phyloP scores from a whole-genome alignment of 2,113 vertebrate genomes.

The Coregonus clupeaformis region DNA sequence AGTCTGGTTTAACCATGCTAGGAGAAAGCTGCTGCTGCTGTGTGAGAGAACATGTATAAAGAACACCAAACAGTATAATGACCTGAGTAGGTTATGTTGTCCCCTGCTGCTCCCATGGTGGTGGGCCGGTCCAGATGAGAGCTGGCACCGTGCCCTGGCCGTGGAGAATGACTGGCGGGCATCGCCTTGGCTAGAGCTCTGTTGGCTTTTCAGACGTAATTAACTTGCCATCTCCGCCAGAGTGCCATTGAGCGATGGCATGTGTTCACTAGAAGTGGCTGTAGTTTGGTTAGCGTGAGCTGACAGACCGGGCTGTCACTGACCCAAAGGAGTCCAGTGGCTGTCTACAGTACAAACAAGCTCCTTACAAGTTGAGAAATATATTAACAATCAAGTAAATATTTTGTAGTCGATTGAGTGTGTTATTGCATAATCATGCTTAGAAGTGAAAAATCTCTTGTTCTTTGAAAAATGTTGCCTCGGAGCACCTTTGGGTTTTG shows the following conservation, averaged over 20 bases:
- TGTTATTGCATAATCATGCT: constrained; percentile 32
- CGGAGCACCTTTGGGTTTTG: not conserved
- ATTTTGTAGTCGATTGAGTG: constrained; percentile 5
- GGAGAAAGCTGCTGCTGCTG: not conserved
- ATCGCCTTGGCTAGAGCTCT: constrained; percentile 15
- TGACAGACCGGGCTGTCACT: constrained; percentile 17
- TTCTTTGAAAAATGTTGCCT: constrained; percentile 10
- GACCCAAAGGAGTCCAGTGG: not conserved
- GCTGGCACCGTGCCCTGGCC: constrained; percentile 4
- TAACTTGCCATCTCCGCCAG: constrained; percentile 25
- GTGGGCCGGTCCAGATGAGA: constrained; percentile 9
- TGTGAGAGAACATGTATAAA: not conserved
- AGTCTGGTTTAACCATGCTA: no score
- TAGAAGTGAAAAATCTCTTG: constrained; percentile 11
- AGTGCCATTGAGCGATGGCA: constrained; percentile 9
- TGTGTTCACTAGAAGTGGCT: constrained; percentile 28
- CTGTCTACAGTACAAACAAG: constrained; percentile 13
- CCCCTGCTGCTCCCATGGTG: constrained; percentile 2
- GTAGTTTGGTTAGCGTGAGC: constrained; percentile 42
- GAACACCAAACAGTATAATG: constrained; percentile 3
- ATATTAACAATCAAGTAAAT: not conserved
- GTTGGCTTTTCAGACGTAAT: constrained; percentile 34
- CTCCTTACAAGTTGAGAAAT: constrained; percentile 26
- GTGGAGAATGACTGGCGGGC: constrained; percentile 9
- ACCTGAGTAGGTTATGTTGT: constrained; percentile 10